Evolutionary conservation across 1,140 invertebrate species (phyloP), one percentile per base, ranked within the genome.

Genomic region (Euglossa dilemma): DNA sequence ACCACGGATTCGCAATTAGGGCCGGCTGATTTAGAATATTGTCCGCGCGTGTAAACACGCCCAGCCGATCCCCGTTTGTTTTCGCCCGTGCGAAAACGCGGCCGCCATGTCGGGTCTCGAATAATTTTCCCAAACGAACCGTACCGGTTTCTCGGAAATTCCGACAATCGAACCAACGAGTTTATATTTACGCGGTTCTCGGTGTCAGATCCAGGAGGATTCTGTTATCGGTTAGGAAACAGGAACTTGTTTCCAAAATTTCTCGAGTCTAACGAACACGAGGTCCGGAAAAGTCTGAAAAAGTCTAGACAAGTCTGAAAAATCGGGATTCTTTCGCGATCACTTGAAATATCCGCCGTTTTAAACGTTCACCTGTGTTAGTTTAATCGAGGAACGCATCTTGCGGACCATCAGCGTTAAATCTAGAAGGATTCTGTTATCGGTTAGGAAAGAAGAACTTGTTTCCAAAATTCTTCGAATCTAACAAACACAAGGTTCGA

Each of bases 1-100:
- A 74, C 56, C 59, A 36, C 77, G 54, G 66, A 61, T 70, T 84
- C 50, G 69, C 57, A 79, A 84, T 84, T 74, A 84, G 81, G 59
- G 25, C 52, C 14, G 59, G 50, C 45, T 73, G 75, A 80, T 84
- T 80, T 74, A 73, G 85, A 84, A 84, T 80, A 84, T 86, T 77
- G 74, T 52, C 54, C 73, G 66, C 36, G 67, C 56, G 54, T 72
- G 63, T 78, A 64, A 86, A 80, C 63, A 83, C 61, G 57, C 52
- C 18, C 52, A 61, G 25, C 28, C 47, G 71, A 70, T 77, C 79
- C 43, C 0, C 74, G 52, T 73, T 64, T 78, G 54, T 47, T 28
- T 47, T 73, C 50, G n/a, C 25, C 23, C 11, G 16, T 36, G 28
- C 7, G 12, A 28, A 69, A 71, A 77, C 56, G n/a, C 8, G 12